A percentile compares a stretch with the other conserved stretches of the same genome.
Conservation (phyloP, 2,888 invertebrate species). For the Tridacna crocea region DNA sequence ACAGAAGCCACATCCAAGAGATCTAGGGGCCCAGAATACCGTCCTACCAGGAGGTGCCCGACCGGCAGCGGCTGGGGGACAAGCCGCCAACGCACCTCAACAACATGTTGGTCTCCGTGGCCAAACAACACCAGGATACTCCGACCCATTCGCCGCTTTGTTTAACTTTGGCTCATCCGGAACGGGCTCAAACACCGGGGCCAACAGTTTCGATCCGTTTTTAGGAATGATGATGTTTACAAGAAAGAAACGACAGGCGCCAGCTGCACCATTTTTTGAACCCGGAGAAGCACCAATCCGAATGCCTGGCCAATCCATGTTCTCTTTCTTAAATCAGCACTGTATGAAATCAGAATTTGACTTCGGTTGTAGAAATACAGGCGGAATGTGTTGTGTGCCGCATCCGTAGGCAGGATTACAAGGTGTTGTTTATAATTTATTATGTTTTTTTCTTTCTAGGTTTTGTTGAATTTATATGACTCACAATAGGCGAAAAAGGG, state of each 20-base stretch:
- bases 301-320: constrained; percentile 28
- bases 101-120: background rate
- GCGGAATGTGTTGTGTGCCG: constrained; percentile 56
- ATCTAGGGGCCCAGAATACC: constrained; percentile 30
- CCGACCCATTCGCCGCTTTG: constrained; percentile 5
- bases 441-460: background rate
- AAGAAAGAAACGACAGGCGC: constrained; percentile 46
- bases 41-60: constrained; percentile 32
- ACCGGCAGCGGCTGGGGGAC: background rate
- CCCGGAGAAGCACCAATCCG: constrained; percentile 39
- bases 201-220: constrained; percentile 28
- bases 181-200: background rate
- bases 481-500: too few species aligned
- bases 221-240: constrained; percentile 23
- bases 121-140: background rate
- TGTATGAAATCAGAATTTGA: constrained; percentile 53
- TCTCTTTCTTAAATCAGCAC: constrained; percentile 38
- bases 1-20: constrained; percentile 15
- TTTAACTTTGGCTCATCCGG: constrained; percentile 18
- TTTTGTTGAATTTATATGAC: too few species aligned
- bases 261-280: constrained; percentile 24
- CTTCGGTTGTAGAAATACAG: constrained; percentile 42
- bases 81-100: background rate
- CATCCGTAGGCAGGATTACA: background rate
- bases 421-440: background rate